Evolutionary conservation across 2,888 invertebrate genomes (phyloP).

Genomic region (Griposia aprilina): DNA sequence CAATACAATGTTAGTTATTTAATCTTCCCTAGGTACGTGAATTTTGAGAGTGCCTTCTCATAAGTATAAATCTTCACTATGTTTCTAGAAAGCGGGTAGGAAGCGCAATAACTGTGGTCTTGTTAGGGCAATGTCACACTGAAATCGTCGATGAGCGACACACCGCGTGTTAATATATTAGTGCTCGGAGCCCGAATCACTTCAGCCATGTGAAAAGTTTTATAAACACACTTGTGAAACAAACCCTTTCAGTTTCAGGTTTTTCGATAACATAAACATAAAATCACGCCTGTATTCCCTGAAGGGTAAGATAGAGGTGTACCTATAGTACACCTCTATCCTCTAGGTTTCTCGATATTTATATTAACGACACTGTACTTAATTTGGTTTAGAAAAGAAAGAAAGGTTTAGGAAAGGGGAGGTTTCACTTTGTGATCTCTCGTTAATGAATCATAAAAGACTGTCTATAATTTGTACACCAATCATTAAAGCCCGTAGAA

Average conservation of each 20-base stretch:
- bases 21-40: no score
- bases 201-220: neutral
- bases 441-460: neutral
- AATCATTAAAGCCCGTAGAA: conserved; percentile 1
- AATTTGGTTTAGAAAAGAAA: no score
- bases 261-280: no score
- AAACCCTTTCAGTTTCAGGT: neutral
- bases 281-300: no score
- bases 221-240: neutral
- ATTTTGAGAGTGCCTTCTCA: neutral
- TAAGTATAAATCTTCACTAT: no score
- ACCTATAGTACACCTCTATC: no score
- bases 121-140: neutral
- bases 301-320: no score
- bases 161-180: neutral
- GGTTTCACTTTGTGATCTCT: neutral
- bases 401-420: no score
- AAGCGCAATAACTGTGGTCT: neutral
- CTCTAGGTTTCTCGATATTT: neutral
- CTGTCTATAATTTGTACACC: conserved; percentile 5
- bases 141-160: no score
- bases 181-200: neutral
- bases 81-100: neutral
- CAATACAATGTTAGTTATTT: neutral
- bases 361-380: neutral